Conservation (phyloP, 2,113 vertebrate genomes). For the Fulmarus glacialis region DNA sequence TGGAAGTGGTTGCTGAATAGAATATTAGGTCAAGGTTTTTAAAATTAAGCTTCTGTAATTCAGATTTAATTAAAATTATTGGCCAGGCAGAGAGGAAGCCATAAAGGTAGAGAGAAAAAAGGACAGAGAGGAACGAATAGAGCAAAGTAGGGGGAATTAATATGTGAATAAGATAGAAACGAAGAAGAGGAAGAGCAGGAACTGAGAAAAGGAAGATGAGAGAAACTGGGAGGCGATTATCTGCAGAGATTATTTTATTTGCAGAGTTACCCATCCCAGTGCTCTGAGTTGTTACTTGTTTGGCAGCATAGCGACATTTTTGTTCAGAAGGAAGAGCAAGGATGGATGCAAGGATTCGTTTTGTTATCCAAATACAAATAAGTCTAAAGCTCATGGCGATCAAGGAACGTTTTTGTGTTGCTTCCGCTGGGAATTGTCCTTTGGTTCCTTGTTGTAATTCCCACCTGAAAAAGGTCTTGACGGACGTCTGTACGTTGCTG, state of each 20-base stretch:
- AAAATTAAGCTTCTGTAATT: background rate
- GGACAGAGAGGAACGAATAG: background rate
- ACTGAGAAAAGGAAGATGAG: background rate
- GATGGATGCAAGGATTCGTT: background rate
- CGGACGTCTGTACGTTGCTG: background rate
- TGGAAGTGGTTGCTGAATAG: background rate
- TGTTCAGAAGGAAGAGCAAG: constrained; percentile 14
- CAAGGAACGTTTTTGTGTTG: background rate
- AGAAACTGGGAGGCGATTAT: background rate
- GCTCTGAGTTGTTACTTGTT: background rate
- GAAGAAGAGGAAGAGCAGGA: background rate
- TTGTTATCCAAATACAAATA: constrained; percentile 15
- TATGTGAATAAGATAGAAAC: background rate
- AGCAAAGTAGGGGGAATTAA: background rate
- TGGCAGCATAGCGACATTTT: background rate
- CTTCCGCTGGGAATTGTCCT: background rate
- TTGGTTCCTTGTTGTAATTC: background rate
- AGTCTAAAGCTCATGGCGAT: background rate
- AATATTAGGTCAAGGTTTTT: background rate
- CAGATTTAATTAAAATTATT: background rate
- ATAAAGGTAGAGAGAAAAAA: background rate
- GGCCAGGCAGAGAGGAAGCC: background rate
- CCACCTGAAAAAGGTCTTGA: background rate
- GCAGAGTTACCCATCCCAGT: background rate
- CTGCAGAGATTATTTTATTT: constrained; percentile 45